phyloP scores from a whole-genome alignment of 2,113 vertebrate genomes.

The Megaptera novaeangliae region DNA sequence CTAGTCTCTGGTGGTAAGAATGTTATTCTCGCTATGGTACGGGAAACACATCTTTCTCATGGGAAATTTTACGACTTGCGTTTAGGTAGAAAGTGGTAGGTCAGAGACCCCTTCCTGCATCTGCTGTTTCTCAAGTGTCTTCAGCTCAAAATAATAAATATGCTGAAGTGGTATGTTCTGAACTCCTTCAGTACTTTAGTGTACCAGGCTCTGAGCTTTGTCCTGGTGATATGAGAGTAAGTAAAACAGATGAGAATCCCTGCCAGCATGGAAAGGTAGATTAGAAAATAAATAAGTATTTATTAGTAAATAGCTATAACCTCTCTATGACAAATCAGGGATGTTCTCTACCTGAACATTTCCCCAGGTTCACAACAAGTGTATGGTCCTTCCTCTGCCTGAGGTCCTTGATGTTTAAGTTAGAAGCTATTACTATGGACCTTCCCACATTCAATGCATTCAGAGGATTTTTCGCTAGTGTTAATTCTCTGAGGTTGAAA shows the following conservation, averaged over 20 bases:
- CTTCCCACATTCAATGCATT: background rate
- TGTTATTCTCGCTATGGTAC: background rate
- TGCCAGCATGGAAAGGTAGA: background rate
- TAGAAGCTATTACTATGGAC: background rate
- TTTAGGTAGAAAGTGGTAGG: background rate
- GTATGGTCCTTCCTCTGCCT: background rate
- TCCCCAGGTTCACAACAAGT: background rate
- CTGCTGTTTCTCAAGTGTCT: background rate
- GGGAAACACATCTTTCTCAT: background rate
- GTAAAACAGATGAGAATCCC: background rate
- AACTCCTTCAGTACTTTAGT: background rate
- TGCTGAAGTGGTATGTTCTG: background rate
- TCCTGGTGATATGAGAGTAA: background rate
- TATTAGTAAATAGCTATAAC: background rate
- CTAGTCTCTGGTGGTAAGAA: background rate
- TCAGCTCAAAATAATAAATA: background rate
- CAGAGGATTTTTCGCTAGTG: background rate
- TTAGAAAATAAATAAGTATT: background rate
- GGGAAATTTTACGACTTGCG: background rate
- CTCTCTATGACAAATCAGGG: background rate
- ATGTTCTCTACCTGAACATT: slow-evolving; percentile 4
- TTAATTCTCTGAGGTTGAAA: background rate
- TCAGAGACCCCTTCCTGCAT: background rate
- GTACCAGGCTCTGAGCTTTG: background rate
- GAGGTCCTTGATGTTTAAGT: background rate